Percentiles rank a stretch among this genome's conserved stretches.
phyloP scores from a whole-genome alignment of 1,140 invertebrate genomes.

The Dufourea novaeangliae region DNA sequence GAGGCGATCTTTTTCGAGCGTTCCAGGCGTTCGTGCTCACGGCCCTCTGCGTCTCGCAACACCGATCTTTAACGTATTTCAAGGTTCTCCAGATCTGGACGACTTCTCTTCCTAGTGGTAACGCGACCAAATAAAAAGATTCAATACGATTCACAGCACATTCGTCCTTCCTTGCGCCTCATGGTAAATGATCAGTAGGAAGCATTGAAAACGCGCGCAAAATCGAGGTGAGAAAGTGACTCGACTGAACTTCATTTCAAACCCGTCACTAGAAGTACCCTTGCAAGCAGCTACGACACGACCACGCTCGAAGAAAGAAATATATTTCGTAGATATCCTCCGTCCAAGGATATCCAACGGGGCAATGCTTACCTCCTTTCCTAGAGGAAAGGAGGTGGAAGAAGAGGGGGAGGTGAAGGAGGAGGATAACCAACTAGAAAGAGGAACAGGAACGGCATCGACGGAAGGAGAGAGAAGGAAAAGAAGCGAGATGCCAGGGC shows the following conservation, averaged over 20 bases:
- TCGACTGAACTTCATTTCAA: conserved; percentile 10
- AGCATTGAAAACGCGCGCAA: not conserved
- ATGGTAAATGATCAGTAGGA: not conserved
- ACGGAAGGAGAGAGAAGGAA: conserved; percentile 32
- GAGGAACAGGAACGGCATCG: conserved; percentile 41
- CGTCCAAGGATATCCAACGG: not conserved
- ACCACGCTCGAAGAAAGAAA: conserved; percentile 5
- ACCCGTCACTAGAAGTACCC: not conserved
- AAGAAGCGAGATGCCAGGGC: conserved; percentile 54
- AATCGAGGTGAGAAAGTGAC: conserved; percentile 8
- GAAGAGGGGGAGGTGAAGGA: conserved; percentile 14
- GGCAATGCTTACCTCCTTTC: not conserved
- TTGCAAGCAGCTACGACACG: not conserved
- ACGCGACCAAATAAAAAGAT: not conserved
- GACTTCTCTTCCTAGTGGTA: not conserved
- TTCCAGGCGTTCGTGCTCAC: conserved; percentile 1
- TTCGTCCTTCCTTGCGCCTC: too few relatives aligned
- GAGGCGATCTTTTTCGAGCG: conserved; percentile 37
- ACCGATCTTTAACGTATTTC: too few relatives aligned
- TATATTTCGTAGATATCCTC: conserved; percentile 9
- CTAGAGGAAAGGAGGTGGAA: not conserved
- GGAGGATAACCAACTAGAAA: conserved; percentile 39
- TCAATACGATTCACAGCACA: too few relatives aligned
- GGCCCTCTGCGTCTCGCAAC: not conserved
- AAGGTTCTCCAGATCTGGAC: not conserved